phyloP scores from a whole-genome alignment of 2,113 vertebrate species.

The Polypterus bichir region DNA sequence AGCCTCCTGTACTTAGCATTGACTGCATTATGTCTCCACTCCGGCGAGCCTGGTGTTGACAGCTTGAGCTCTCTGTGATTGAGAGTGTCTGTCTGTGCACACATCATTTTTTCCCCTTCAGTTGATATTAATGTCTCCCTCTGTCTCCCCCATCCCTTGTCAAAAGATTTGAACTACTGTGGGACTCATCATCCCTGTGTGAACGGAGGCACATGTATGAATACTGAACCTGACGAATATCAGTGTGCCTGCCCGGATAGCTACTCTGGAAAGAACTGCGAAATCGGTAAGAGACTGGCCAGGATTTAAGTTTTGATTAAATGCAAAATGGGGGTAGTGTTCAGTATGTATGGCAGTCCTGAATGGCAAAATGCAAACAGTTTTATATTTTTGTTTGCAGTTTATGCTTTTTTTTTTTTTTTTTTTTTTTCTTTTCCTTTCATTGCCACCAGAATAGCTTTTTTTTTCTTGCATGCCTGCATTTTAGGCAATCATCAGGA shows the following conservation, averaged over 20 bases:
- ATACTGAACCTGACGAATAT: constrained; percentile 81
- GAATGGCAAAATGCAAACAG: no score
- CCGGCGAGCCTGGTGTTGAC: neutral
- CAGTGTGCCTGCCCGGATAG: constrained; percentile 76
- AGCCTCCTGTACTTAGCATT: no score
- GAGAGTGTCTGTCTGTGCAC: neutral
- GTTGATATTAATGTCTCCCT: neutral
- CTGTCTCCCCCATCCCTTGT: constrained; percentile 6
- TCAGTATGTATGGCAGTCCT: no score
- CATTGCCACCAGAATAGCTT: no score
- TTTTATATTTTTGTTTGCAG: no score
- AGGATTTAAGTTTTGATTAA: no score
- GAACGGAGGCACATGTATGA: constrained; percentile 84
- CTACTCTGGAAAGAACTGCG: constrained; percentile 85
- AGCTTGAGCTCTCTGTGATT: neutral
- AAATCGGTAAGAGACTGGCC: constrained; percentile 57
- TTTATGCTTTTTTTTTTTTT: no score
- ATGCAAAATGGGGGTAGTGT: no score
- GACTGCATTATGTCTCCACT: neutral
- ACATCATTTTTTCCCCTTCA: neutral
- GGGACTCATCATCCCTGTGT: constrained; percentile 81
- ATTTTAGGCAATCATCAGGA: no score
- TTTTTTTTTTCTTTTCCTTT: no score
- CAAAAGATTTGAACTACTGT: constrained; percentile 87
- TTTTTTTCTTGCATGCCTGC: no score